Conservation (phyloP, 2,113 vertebrate genomes). For the Carollia perspicillata region DNA sequence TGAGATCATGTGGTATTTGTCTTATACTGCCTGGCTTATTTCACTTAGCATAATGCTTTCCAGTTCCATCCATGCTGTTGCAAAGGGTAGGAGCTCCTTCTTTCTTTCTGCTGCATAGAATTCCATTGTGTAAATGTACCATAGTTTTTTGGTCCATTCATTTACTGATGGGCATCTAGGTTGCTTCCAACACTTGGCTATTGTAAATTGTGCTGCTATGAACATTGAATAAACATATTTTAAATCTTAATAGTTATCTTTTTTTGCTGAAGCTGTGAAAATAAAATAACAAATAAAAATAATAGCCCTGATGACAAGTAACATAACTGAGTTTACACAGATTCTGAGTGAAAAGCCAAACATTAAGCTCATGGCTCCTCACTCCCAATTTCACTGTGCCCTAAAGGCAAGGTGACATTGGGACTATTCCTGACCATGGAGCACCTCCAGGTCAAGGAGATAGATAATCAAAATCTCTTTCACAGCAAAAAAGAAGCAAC, state of each 20-base stretch:
- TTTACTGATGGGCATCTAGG: too few species aligned
- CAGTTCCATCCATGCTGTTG: too few species aligned
- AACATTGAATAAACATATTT: not conserved
- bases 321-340: not conserved
- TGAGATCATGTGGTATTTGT: too few species aligned
- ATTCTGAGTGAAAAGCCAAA: not conserved
- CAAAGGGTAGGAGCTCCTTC: too few species aligned
- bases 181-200: too few species aligned
- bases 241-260: not conserved
- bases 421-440: not conserved
- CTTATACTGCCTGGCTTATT: too few species aligned
- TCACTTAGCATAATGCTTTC: too few species aligned
- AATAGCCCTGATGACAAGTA: not conserved
- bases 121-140: too few species aligned
- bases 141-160: too few species aligned
- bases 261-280: not conserved
- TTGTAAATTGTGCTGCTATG: too few species aligned
- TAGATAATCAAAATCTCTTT: slow-evolving; percentile 1
- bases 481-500: slow-evolving; percentile 45
- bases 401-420: not conserved
- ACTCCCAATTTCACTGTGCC: not conserved
- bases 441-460: not conserved
- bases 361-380: not conserved
- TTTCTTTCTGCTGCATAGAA: too few species aligned
- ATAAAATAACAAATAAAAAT: not conserved